Base-by-base conservation (phyloP, 2,797 vertebrate genomes). In the Lutjanus campechanus region DNA sequence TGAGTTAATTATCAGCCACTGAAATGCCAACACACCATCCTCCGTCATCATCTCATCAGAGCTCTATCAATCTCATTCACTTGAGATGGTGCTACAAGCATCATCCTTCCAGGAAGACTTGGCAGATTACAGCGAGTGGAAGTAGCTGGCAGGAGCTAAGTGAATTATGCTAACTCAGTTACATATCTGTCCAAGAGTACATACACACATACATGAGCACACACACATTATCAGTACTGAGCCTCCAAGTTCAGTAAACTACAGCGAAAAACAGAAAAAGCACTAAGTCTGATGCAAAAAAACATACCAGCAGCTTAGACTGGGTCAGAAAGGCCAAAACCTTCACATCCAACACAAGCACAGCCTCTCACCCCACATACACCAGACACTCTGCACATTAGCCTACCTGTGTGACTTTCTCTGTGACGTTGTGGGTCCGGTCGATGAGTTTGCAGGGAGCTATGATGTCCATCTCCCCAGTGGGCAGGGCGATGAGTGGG, bases 371-470 rank as follows among this genome's bases (percentile, higher is more conserved):
- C 1, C 11, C 13, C 8, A 11, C 25, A 1, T 8, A 11, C 69
- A 54, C 17, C n/a, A 36, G 25, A 43, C 60, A 19, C 41, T 25
- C 2, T 1, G 61, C 25, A 49, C 40, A 8, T 11, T 19, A 43
- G 51, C 87, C 84, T 93, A 99, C 98, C 98, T 99, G 98, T 0
- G 98, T 99, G 91, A 99, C 98, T 87, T 99, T 99, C 92, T 99
- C 98, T 0, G 98, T 99, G 90, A 99, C 98, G 5, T 99, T 94
- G 93, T 99, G 98, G 0, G 98, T 98, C 54, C 98, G 95, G 86
- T 99, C 98, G 55, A 98, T 99, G 76, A 98, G 96, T 69, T 98
- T 99, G 93, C 95, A 96, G 73, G 98, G 97, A 0, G 98, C 97
- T 1, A 99, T 98, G 95, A 99, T 98, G 93, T 99, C 97, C 93